Percentiles rank a stretch among this genome's conserved stretches.
Conservation (phyloP, 2,113 vertebrate species). For the Mus musculus region GRCm39 chr7:30613001-30613500, state of each 20-base stretch:
- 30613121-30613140: too few relatives aligned
- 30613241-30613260: neutral
- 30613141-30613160: neutral
- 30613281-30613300: neutral
- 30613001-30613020: neutral
- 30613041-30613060: fast-evolving
- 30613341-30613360: fast-evolving
- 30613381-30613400: neutral
- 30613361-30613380: neutral
- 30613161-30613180: fast-evolving
- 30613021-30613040: too few relatives aligned
- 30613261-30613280: neutral
- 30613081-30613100: neutral
- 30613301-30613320: neutral
- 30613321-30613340: neutral
- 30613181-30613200: neutral
- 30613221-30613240: neutral
- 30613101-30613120: neutral
- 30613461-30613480: fast-evolving
- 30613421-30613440: neutral
- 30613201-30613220: neutral
- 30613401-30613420: neutral
- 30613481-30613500: neutral
- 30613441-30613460: neutral
- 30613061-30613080: neutral